Evolutionary conservation across 2,113 vertebrate genomes (phyloP).

Genomic region (Uropsilus gracilis): DNA sequence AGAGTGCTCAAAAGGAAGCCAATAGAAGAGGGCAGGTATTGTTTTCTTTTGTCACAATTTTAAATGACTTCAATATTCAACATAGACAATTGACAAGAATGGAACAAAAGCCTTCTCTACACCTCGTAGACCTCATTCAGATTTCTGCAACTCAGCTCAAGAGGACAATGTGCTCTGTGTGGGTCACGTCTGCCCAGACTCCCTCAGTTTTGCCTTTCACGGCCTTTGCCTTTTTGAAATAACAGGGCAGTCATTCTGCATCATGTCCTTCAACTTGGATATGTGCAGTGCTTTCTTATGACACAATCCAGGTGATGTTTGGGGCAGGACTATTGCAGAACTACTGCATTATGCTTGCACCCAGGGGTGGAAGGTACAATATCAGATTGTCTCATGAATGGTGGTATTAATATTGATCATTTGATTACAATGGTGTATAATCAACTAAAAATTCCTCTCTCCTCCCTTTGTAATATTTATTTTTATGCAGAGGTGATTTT

Average conservation of each 20-base stretch:
- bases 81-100: not conserved
- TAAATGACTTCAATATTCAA: not conserved
- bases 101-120: not conserved
- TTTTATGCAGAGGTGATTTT: not conserved
- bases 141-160: not conserved
- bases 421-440: not conserved
- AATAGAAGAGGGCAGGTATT: not conserved
- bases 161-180: fast-evolving
- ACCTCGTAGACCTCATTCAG: not conserved
- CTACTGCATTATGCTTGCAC: not conserved
- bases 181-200: fast-evolving
- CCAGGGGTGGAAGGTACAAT: too few relatives aligned
- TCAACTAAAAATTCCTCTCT: not conserved
- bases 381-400: not conserved
- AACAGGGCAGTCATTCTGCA: not conserved
- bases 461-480: not conserved
- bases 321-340: not conserved
- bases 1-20: not conserved
- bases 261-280: not conserved
- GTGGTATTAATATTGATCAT: not conserved
- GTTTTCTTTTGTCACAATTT: not conserved
- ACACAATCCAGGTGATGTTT: not conserved
- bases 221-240: not conserved
- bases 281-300: not conserved
- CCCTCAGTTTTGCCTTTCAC: not conserved